phyloP scores from a whole-genome alignment of 2,797 vertebrate genomes.

The Sciaenops ocellatus region DNA sequence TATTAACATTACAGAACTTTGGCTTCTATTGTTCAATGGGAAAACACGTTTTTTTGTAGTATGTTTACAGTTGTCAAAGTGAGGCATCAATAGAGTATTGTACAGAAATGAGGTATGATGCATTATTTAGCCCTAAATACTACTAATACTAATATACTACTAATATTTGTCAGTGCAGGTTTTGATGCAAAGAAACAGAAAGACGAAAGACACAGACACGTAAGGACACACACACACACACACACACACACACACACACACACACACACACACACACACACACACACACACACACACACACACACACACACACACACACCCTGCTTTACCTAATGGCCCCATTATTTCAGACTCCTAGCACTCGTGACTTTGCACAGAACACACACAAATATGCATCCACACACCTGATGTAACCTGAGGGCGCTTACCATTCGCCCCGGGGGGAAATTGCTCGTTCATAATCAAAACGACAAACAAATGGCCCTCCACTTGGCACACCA shows the following conservation, averaged over 20 bases:
- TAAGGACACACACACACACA: not conserved
- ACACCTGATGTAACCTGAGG: slow-evolving; percentile 40
- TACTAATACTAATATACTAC: not conserved
- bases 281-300: not conserved
- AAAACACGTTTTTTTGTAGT: not conserved
- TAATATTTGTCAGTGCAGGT: not conserved
- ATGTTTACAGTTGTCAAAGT: not conserved
- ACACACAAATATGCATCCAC: slow-evolving; percentile 21
- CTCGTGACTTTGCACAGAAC: slow-evolving; percentile 13
- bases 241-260: not conserved
- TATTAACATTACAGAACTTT: not conserved
- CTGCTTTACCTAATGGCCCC: slow-evolving; percentile 18
- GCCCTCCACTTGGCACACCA: slow-evolving; percentile 30
- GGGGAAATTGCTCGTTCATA: slow-evolving; percentile 61
- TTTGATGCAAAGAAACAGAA: not conserved
- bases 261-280: not conserved
- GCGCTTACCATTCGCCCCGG: not conserved
- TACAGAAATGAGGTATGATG: too few relatives aligned
- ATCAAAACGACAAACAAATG: slow-evolving; percentile 66
- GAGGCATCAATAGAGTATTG: too few relatives aligned
- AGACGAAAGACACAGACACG: not conserved
- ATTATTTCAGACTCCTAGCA: slow-evolving; percentile 13
- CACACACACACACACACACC: not conserved
- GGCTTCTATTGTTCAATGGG: not conserved
- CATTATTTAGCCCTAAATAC: not conserved